Percentiles rank a stretch among this genome's conserved stretches.
These are phyloP conservation scores for Psettodes erumei DNA, from an alignment of 2,113 vertebrate species.

Conservation along the genomic window DNA sequence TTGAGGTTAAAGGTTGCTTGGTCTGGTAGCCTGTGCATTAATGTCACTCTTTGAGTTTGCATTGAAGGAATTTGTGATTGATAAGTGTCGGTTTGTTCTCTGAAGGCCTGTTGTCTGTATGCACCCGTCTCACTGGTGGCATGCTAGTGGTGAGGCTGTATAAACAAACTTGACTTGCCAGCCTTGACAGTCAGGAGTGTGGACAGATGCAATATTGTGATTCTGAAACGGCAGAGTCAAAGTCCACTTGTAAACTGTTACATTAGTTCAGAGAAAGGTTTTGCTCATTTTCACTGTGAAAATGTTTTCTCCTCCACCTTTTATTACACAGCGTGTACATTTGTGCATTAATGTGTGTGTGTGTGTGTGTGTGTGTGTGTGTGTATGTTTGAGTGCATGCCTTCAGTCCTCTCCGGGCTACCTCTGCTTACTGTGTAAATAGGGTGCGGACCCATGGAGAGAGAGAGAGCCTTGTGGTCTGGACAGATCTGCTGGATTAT, in stretches of 20 bases:
- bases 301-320: not conserved
- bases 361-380: not conserved
- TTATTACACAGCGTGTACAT: not conserved
- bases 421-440: conserved; percentile 52
- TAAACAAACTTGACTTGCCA: conserved; percentile 46
- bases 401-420: not conserved
- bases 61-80: conserved; percentile 3
- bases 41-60: not conserved
- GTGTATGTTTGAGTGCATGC: conserved; percentile 21
- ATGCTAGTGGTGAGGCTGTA: conserved; percentile 16
- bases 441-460: conserved; percentile 21
- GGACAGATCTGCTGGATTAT: conserved; percentile 69
- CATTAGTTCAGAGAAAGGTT: conserved; percentile 25
- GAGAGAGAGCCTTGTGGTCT: conserved; percentile 29
- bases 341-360: conserved; percentile 3
- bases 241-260: conserved; percentile 34
- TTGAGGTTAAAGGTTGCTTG: not conserved
- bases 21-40: not conserved
- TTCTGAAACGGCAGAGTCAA: conserved; percentile 40
- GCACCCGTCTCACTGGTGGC: conserved; percentile 18
- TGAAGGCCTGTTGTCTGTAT: not conserved
- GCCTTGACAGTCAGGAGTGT: conserved; percentile 38
- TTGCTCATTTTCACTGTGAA: not conserved
- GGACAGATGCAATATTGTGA: conserved; percentile 42
- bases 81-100: conserved; percentile 1